phyloP scores from a whole-genome alignment of 2,797 vertebrate species.

The Sebastes cheni region DNA sequence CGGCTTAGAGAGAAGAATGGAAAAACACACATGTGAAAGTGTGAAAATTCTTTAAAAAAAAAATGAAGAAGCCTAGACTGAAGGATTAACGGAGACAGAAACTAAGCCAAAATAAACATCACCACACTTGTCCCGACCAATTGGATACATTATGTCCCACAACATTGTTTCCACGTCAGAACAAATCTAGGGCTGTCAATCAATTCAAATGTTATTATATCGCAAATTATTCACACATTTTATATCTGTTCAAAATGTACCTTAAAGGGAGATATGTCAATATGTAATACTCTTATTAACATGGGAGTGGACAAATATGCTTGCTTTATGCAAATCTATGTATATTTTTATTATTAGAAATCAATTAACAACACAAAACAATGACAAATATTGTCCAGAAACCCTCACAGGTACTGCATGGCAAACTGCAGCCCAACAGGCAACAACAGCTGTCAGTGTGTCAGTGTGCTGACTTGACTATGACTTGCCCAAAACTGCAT shows the following conservation, averaged over 20 bases:
- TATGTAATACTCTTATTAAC: no score
- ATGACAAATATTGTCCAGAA: background rate
- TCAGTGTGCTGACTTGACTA: no score
- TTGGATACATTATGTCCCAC: slow-evolving; percentile 24
- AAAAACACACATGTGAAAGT: slow-evolving; percentile 35
- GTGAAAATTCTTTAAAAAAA: slow-evolving; percentile 8
- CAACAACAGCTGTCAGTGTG: background rate
- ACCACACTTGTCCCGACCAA: slow-evolving; percentile 10
- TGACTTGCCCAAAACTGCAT: no score
- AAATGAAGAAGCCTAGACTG: slow-evolving; percentile 18
- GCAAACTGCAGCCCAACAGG: background rate
- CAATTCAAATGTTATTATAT: background rate
- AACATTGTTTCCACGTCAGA: background rate
- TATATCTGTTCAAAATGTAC: no score
- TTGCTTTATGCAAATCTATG: no score
- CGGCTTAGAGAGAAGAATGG: slow-evolving; percentile 20
- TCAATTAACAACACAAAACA: no score
- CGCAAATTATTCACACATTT: no score
- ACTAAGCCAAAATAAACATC: slow-evolving; percentile 33
- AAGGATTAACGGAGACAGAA: slow-evolving; percentile 31
- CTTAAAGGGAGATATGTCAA: no score
- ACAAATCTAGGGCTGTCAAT: background rate
- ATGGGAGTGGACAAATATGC: no score
- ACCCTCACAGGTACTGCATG: background rate
- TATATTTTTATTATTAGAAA: no score